Conservation (phyloP, 2,888 invertebrate species). For the Euspilapteryx auroguttella region DNA sequence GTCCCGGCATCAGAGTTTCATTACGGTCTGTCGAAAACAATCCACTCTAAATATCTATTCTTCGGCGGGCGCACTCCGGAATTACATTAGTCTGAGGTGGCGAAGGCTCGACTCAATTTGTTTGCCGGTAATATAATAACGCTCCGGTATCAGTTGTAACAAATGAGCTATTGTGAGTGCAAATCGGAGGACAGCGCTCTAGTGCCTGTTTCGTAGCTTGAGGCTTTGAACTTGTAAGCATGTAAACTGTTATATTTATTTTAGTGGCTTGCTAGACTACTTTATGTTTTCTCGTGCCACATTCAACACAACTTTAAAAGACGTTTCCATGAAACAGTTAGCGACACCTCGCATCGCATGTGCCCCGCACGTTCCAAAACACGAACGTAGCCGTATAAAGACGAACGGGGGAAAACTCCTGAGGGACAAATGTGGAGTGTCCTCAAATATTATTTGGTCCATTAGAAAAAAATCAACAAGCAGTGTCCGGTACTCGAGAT, state of each 20-base stretch:
- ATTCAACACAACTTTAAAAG: background rate
- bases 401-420: slow-evolving; percentile 26
- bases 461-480: slow-evolving; percentile 53
- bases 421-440: slow-evolving; percentile 20
- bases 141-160: slow-evolving; percentile 56
- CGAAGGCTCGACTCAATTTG: slow-evolving; percentile 61
- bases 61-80: slow-evolving; percentile 54
- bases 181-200: slow-evolving; percentile 28
- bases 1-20: slow-evolving; percentile 58
- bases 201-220: background rate
- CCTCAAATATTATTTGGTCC: slow-evolving; percentile 48
- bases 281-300: background rate
- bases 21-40: slow-evolving; percentile 63
- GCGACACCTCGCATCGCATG: slow-evolving; percentile 24
- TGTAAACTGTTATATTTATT: background rate
- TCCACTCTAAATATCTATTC: slow-evolving; percentile 62
- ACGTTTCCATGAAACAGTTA: background rate
- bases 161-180: slow-evolving; percentile 57
- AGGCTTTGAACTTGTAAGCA: background rate
- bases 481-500: slow-evolving; percentile 42
- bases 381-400: slow-evolving; percentile 29
- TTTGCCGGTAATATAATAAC: slow-evolving; percentile 60
- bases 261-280: too few species aligned
- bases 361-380: slow-evolving; percentile 23
- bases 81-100: slow-evolving; percentile 63